Conservation (phyloP, 2,888 invertebrate genomes). For the Sepiola atlantica region DNA sequence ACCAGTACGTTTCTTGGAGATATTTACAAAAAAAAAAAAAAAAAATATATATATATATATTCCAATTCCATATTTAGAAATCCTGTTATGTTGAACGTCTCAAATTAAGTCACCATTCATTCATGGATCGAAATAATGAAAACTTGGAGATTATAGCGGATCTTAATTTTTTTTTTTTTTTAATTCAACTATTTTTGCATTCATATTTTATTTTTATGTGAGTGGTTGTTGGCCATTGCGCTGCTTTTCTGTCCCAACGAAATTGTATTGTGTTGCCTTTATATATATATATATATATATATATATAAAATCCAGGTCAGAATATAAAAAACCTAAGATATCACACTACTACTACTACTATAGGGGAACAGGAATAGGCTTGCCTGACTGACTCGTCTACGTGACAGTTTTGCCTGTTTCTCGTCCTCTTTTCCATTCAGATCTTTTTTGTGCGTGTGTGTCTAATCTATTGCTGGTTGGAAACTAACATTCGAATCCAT, state of each 20-base stretch:
- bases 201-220: background rate
- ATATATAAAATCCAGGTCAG: background rate
- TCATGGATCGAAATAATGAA: no score
- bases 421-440: no score
- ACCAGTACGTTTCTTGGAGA: no score
- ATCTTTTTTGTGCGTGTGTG: no score
- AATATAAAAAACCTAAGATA: background rate
- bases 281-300: no score
- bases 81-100: no score
- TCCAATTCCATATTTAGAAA: no score
- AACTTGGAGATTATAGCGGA: background rate
- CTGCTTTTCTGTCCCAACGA: background rate
- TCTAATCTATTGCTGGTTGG: no score
- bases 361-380: background rate
- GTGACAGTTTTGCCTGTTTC: background rate
- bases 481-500: no score
- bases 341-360: background rate
- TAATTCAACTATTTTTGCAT: background rate
- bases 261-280: background rate
- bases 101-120: no score
- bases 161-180: background rate
- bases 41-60: no score
- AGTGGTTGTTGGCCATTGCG: background rate
- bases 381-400: background rate
- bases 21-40: no score